phyloP scores from a whole-genome alignment of 1,140 invertebrate genomes.

The Fopius arisanus region DNA sequence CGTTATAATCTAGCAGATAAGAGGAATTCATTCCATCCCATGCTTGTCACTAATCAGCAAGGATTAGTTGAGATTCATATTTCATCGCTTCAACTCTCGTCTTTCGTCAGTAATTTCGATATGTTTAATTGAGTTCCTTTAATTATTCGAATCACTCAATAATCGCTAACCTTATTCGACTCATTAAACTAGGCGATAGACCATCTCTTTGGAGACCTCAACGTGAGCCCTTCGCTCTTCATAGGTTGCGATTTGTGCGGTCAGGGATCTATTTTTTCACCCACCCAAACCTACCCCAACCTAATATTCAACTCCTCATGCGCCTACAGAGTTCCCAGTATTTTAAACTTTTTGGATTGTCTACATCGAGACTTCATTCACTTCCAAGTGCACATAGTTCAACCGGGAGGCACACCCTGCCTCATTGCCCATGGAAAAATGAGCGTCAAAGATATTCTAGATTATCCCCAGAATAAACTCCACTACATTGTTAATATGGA shows the following conservation, averaged over 20 bases:
- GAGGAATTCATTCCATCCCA: not conserved
- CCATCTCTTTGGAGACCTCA: slow-evolving; percentile 38
- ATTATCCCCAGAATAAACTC: slow-evolving; percentile 56
- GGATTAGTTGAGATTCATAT: slow-evolving; percentile 53
- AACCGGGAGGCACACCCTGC: slow-evolving; percentile 26
- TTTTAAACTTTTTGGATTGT: slow-evolving; percentile 46
- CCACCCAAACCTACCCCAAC: slow-evolving; percentile 42
- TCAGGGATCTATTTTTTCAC: slow-evolving; percentile 42
- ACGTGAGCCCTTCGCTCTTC: slow-evolving; percentile 40
- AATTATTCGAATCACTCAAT: not conserved
- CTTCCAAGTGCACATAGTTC: slow-evolving; percentile 46
- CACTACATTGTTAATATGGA: slow-evolving; percentile 47
- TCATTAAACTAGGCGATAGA: slow-evolving; percentile 38
- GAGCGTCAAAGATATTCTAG: slow-evolving; percentile 48
- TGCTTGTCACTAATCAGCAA: slow-evolving; percentile 37
- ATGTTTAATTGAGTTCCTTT: not conserved
- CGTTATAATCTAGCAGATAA: not conserved
- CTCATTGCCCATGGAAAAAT: slow-evolving; percentile 45
- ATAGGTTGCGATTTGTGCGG: slow-evolving; percentile 50
- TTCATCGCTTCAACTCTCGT: slow-evolving; percentile 44
- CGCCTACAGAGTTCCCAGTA: slow-evolving; percentile 45
- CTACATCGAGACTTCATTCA: slow-evolving; percentile 39
- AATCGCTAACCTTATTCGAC: not conserved
- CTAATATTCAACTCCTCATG: slow-evolving; percentile 51
- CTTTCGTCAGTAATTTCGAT: slow-evolving; percentile 41